These are phyloP conservation scores for Sminthurinus signatus DNA, from an alignment of 1,140 invertebrate species.

Conservation along the genomic window DNA sequence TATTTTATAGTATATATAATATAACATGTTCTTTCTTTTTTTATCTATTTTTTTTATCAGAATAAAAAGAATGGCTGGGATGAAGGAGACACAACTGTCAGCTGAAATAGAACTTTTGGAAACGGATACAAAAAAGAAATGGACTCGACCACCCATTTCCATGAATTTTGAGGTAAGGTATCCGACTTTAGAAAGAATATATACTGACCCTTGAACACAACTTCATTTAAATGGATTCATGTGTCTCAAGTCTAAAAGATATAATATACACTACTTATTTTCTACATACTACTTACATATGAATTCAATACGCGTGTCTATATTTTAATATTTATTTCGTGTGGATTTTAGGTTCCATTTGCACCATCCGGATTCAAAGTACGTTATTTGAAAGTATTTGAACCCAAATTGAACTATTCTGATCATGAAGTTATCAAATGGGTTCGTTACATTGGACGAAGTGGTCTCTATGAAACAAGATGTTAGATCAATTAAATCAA, in stretches of 20 bases:
- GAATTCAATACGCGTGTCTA: too few relatives aligned
- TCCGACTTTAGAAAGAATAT: too few relatives aligned
- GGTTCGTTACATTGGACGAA: conserved; percentile 98
- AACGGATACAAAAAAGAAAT: conserved; percentile 99
- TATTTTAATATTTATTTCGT: not conserved
- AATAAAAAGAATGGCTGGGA: conserved; percentile 99
- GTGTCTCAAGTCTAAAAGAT: too few relatives aligned
- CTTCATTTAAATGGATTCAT: too few relatives aligned
- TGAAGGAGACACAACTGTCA: conserved; percentile 99
- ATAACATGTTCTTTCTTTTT: too few relatives aligned
- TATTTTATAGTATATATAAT: too few relatives aligned
- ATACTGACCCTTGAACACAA: too few relatives aligned
- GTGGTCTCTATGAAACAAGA: conserved; percentile 97
- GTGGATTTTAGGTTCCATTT: conserved; percentile 60
- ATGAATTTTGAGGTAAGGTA: conserved; percentile 96
- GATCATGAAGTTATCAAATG: conserved; percentile 98
- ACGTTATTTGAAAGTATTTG: conserved; percentile 98
- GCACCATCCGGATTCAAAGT: conserved; percentile 98
- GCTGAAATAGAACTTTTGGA: conserved; percentile 99
- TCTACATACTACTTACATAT: too few relatives aligned
- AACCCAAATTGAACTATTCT: conserved; percentile 98
- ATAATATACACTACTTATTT: too few relatives aligned
- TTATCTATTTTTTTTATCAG: conserved; percentile 47
- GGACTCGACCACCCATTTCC: conserved; percentile 99
- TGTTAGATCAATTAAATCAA: too few relatives aligned